Evolutionary conservation across 2,797 vertebrate genomes (phyloP).

Genomic region (Ispidina picta): DNA sequence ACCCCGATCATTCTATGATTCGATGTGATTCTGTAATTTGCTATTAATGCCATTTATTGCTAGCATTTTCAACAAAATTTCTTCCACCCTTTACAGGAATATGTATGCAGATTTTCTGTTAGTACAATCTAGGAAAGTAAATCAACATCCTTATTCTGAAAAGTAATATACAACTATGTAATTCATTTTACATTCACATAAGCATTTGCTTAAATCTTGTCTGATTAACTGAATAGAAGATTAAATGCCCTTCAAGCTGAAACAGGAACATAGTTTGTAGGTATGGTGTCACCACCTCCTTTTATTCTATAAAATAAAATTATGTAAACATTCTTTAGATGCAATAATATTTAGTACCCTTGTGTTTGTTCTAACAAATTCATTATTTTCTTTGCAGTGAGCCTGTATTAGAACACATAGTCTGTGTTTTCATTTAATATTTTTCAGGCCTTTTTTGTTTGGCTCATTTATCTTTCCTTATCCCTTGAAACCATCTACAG

Average conservation of each 20-base stretch:
- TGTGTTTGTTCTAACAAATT: slow-evolving; percentile 25
- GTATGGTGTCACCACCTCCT: background rate
- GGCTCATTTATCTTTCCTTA: slow-evolving; percentile 69
- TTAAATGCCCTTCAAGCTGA: background rate
- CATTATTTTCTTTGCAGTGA: slow-evolving; percentile 28
- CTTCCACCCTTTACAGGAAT: background rate
- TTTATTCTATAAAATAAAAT: background rate
- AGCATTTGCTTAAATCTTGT: background rate
- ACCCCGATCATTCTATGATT: background rate
- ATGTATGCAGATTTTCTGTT: background rate
- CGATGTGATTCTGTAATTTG: background rate
- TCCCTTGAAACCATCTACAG: slow-evolving; percentile 53
- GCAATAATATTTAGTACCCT: background rate
- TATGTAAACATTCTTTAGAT: slow-evolving; percentile 2
- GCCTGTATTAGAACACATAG: slow-evolving; percentile 30
- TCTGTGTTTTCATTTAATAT: slow-evolving; percentile 74
- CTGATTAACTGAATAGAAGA: background rate
- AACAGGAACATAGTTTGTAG: background rate
- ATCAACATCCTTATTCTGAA: background rate
- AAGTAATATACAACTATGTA: background rate
- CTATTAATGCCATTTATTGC: background rate
- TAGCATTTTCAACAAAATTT: background rate
- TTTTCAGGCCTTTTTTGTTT: slow-evolving; percentile 60
- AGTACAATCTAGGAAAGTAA: background rate
- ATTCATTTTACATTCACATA: background rate